Evolutionary conservation across 2,113 vertebrate genomes (phyloP).

Genomic region (Lagenorhynchus albirostris): DNA sequence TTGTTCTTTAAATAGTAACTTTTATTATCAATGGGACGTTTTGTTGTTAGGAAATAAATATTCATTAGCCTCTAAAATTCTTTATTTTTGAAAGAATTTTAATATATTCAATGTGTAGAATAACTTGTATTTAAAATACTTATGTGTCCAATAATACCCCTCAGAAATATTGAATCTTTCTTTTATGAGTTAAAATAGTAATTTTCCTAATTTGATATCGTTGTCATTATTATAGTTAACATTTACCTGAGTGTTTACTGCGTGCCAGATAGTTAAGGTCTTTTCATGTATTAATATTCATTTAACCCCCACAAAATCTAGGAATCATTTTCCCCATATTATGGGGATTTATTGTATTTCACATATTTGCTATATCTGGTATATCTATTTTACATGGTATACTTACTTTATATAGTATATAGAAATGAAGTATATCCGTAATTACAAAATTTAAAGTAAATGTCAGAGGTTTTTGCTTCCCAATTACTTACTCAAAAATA

Average conservation of each 20-base stretch:
- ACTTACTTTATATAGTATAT: neutral
- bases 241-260: neutral
- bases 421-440: neutral
- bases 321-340: neutral
- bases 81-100: neutral
- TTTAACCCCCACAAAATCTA: neutral
- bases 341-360: neutral
- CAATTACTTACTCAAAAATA: neutral
- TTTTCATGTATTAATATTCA: constrained; percentile 8
- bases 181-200: neutral
- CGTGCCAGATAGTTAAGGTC: neutral
- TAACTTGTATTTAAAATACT: neutral
- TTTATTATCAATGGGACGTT: constrained; percentile 9
- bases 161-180: neutral
- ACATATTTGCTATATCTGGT: neutral
- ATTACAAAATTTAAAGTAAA: neutral
- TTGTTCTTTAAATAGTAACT: neutral
- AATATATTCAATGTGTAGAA: neutral
- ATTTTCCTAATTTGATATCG: constrained; percentile 2
- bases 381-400: neutral
- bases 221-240: neutral
- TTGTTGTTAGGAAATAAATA: neutral
- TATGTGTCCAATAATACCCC: neutral
- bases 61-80: neutral
- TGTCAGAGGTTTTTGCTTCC: neutral